Evolutionary conservation across 2,113 vertebrate species (phyloP).

Genomic region (Anarrhichthys ocellatus): DNA sequence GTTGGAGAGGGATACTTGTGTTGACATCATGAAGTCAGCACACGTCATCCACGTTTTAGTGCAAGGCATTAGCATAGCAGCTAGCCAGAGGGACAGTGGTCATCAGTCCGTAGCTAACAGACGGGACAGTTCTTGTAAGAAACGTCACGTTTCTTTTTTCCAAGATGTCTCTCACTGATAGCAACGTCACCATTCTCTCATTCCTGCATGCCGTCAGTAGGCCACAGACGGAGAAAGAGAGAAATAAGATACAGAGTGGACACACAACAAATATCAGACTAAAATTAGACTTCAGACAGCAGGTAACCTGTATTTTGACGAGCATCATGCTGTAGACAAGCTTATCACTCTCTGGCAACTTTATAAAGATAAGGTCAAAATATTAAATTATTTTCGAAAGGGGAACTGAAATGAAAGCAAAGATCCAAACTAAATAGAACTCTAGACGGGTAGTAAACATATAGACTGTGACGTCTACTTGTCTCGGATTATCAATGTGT

Average conservation of each 20-base stretch:
- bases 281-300: not conserved
- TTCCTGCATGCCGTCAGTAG: constrained; percentile 1
- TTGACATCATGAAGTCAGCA: constrained; percentile 31
- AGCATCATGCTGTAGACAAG: not conserved
- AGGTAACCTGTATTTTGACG: not conserved
- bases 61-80: not conserved
- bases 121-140: constrained; percentile 20
- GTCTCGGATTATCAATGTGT: not conserved
- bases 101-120: not conserved
- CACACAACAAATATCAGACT: not conserved
- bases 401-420: not conserved
- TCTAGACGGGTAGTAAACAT: not conserved
- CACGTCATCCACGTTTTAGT: constrained; percentile 25
- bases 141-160: constrained; percentile 51
- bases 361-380: not conserved
- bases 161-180: constrained; percentile 41
- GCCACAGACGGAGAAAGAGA: not conserved
- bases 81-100: not conserved
- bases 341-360: not conserved
- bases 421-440: not conserved
- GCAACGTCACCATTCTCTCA: constrained; percentile 9
- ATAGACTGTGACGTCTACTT: not conserved
- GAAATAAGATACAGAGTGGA: not conserved
- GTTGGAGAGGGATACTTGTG: not conserved
- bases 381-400: not conserved